Evolutionary conservation across 2,113 vertebrate species (phyloP), one percentile per base, ranked within the genome.

Genomic region (Xenopus laevis): DNA sequence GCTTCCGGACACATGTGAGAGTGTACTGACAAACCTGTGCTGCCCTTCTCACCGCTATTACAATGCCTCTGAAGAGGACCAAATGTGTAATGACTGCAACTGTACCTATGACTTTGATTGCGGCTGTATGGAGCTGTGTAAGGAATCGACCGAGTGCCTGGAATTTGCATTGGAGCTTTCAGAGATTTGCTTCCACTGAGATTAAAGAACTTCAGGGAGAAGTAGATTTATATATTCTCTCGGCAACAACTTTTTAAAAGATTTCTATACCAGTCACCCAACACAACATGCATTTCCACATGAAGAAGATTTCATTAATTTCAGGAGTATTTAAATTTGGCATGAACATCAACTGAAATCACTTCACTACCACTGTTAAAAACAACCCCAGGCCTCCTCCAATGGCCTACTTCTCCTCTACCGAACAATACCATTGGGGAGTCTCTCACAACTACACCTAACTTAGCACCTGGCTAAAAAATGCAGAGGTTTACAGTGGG

Each of bases 161-260:
- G 92, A 92, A 71, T 83, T 93, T 9, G 92, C 92, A 72, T 89
- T 92, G 89, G 92, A 93, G 83, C 91, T 93, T 52, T 92, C 92
- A 0, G 90, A 93, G 87, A 85, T 93, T 75, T 93, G 92, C 68
- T 92, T 91, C 27, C 92, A 85, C 21, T 93, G 83, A 79, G 0
- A 10, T 27, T 40, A 13, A 64, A 1, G 1, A 52, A 46, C 20
- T 52, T 0, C 44, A 71, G 30, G 13, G 17, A 58, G 7, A 58
- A 7, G 13, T 44, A 44, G 55, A 10, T 50, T 53, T 13, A 27
- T 27, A 57, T 10, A 13, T 16, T 16, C 50, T 16, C 13, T 21
- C 21, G 13, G 13, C 21, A 58, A 58, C 18, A 58, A n/a, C 17
- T 18, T 58, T 58, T 3, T 58, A 20, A 17, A 58, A 58, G 0